Evolutionary conservation across 2,888 invertebrate genomes (phyloP).

Genomic region (Lycophotia porphyrea): DNA sequence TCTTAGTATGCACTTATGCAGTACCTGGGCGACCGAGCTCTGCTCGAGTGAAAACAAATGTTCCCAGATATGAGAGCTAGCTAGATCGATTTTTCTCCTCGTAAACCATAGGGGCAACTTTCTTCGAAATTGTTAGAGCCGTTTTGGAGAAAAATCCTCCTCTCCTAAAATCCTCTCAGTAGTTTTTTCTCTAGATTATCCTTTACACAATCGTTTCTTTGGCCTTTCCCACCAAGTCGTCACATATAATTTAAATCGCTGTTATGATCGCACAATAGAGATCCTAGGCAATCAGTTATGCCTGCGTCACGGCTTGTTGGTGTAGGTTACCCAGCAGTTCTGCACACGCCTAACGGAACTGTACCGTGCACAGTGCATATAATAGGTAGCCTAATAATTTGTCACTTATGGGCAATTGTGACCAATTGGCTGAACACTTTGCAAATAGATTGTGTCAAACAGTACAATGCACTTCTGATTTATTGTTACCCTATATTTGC

Average conservation of each 20-base stretch:
- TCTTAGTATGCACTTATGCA: neutral
- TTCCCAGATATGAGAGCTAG: neutral
- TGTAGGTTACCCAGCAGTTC: neutral
- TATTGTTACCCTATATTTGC: neutral
- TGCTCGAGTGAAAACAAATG: neutral
- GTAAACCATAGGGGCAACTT: neutral
- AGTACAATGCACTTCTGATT: conserved; percentile 46
- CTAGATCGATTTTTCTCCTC: neutral
- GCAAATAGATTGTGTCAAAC: conserved; percentile 55
- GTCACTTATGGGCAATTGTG: conserved; percentile 48
- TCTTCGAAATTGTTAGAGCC: neutral
- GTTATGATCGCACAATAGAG: neutral
- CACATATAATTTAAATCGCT: neutral
- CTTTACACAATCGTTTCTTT: neutral
- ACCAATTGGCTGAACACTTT: conserved; percentile 41
- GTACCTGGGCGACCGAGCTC: neutral
- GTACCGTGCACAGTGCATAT: conserved; percentile 42
- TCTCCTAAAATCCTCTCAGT: neutral
- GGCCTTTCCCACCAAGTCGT: neutral
- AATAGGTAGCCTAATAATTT: conserved; percentile 13
- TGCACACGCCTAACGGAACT: conserved; percentile 25
- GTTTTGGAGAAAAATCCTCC: too few species aligned
- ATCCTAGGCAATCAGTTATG: conserved; percentile 8
- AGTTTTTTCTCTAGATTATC: neutral
- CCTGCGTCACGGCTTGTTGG: neutral